Base-by-base conservation (phyloP, 2,797 vertebrate genomes). In the Tragopan temminckii region DNA sequence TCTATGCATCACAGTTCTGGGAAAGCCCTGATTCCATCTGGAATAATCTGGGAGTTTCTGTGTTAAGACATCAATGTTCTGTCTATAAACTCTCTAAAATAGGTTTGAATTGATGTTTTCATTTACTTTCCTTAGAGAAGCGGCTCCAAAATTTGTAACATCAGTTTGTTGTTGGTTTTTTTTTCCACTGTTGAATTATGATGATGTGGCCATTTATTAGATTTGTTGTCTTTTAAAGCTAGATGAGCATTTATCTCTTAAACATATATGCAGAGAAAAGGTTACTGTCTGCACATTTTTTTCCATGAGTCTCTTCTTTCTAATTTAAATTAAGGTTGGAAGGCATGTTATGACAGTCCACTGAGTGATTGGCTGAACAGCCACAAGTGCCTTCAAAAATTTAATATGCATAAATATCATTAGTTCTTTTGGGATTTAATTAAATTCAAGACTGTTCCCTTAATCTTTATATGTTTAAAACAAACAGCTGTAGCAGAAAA, bases 391-490 rank as follows among this genome's bases (percentile, higher is more conserved):
- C 79, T 96, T 94, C 84, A 94, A 96, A 96, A 95, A 83, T 93
- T 92, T 95, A 96, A 95, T 95, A 96, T 96, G 92, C 95, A 89
- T 93, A 91, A 87, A 62, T 87, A 87, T 70, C 72, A 80, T 80
- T 91, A 92, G 80, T 79, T 85, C 63, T 90, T 94, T 75, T 9
- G 52, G 89, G 84, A 90, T 89, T 88, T 91, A 94, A 89, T 87
- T 93, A 84, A 67, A 91, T 88, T 93, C 80, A 80, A 90, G 82
- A 78, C 82, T 88, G 85, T 95, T 94, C 87, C 75, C 80, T 91
- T 95, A 94, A 94, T 95, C 94, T 95, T 95, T 93, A 81, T 95
- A 80, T 92, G 69, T 59, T 95, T 95, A 93, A 96, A 96, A 95
- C 93, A 93, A 96, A 95, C 95, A 91, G 69, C 80, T 92, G 72